These are phyloP conservation scores for Micromussa lordhowensis DNA, from an alignment of 92 coral and sea anemone species.

Conservation along the genomic window DNA sequence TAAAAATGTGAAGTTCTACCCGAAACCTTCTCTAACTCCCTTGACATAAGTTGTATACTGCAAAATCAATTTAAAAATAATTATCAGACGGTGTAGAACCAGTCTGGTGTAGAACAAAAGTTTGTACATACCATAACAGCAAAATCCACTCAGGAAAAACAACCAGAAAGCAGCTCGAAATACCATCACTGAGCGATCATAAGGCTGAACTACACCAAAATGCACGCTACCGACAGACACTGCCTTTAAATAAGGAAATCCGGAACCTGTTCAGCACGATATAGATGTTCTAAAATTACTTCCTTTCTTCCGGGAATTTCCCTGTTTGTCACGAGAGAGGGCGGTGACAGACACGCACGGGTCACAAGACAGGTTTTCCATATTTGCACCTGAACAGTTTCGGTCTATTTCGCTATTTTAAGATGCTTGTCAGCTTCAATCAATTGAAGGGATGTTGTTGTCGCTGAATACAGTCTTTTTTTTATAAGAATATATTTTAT, in stretches of 20 bases:
- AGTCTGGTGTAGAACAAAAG: too few species aligned
- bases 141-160: background rate
- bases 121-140: background rate
- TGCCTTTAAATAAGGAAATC: background rate
- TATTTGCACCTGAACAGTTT: background rate
- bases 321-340: background rate
- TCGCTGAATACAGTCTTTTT: too few species aligned
- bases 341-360: background rate
- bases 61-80: too few species aligned
- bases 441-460: too few species aligned
- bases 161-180: background rate
- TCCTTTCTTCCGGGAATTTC: background rate
- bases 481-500: too few species aligned
- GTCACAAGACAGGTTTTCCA: background rate
- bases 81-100: background rate
- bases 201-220: background rate
- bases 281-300: background rate
- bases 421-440: too few species aligned
- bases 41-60: background rate
- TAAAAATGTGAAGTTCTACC: background rate
- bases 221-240: background rate
- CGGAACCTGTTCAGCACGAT: background rate
- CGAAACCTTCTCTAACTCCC: background rate
- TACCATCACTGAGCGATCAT: background rate
- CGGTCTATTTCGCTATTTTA: background rate